phyloP scores from a whole-genome alignment of 30 jellyfish, hydroid and myxozoan genomes.

The Aurelia aurita region DNA sequence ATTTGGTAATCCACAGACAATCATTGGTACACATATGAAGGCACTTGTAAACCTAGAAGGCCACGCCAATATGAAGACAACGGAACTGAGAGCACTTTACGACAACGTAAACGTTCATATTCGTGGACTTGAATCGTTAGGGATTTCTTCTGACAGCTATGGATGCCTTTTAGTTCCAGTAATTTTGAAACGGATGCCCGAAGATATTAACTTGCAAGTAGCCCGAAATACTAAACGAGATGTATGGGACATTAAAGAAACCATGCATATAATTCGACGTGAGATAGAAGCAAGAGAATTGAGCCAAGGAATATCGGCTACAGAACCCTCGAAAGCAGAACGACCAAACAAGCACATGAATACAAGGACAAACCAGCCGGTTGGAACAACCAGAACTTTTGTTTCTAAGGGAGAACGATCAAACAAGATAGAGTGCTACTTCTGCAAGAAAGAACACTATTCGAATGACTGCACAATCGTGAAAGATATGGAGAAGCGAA shows the following conservation, averaged over 20 bases:
- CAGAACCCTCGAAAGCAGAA: constrained; percentile 1
- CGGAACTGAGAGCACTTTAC: constrained; percentile 18
- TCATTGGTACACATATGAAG: constrained; percentile 54
- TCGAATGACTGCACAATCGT: constrained; percentile 20
- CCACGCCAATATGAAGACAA: neutral
- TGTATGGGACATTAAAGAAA: constrained; percentile 55
- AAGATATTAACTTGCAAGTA: constrained; percentile 38
- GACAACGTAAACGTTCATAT: constrained; percentile 50
- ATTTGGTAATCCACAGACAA: constrained; percentile 26
- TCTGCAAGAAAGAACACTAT: constrained; percentile 38
- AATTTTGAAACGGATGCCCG: constrained; percentile 43
- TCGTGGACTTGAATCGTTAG: constrained; percentile 67
- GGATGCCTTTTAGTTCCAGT: constrained; percentile 72
- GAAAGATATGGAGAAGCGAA: constrained; percentile 26
- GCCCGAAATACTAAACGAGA: constrained; percentile 54
- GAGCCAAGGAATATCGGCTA: constrained; percentile 7
- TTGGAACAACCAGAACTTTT: constrained; percentile 47
- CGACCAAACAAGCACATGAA: neutral
- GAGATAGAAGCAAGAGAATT: constrained; percentile 71
- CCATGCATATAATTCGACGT: constrained; percentile 14
- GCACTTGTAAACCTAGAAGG: constrained; percentile 20
- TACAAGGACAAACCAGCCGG: neutral
- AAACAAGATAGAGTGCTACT: constrained; percentile 2
- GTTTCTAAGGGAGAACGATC: constrained; percentile 3
- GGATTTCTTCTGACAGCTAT: constrained; percentile 33